Evolutionary conservation across 2,113 vertebrate genomes (phyloP), one percentile per base, ranked within the genome.

Genomic region (Cnemophilus loriae): DNA sequence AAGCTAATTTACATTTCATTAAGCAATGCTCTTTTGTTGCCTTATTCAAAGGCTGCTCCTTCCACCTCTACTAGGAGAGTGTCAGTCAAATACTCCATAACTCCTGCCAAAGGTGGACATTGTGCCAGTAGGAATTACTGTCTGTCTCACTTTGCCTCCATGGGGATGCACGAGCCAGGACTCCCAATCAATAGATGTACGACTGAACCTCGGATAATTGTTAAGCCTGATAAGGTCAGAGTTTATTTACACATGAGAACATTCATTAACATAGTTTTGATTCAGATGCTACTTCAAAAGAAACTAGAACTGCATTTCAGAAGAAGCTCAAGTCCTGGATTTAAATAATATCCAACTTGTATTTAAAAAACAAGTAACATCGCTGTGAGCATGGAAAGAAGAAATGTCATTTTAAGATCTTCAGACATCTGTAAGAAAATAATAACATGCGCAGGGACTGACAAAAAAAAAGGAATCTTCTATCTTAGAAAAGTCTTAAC

Each of bases 1-100:
- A 35, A 53, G 50, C 55, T 89, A 63, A 89, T 95, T 96, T 96
- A 68, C 79, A 93, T 96, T 65, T 94, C 90, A 95, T 95, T 95
- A 96, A 90, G 73, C 16, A 86, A 32, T 26, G 44, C 53, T 52
- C 15, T 73, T 87, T 92, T 84, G 64, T 93, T 89, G 30, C 74
- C 60, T 89, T 64, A 67, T 76, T 79, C 44, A 89, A 80, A 88
- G 46, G 59, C 75, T 69, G 49, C 46, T 94, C 60, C 75, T 85
- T 84, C 79, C 7, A 9, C 52, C 61, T 64, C 68, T 84, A 10
- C 84, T 59, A 47, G 33, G 84, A 69, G 78, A 84, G 35, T 16
- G 52, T 69, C 93, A 79, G 78, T 90, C 83, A 81, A 65, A 46
- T 16, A 49, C 16, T 65, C 73, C 52, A n/a, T 61, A 95, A 92